Conservation (phyloP, 2,797 vertebrate species). For the Pseudomugil tenellus region DNA sequence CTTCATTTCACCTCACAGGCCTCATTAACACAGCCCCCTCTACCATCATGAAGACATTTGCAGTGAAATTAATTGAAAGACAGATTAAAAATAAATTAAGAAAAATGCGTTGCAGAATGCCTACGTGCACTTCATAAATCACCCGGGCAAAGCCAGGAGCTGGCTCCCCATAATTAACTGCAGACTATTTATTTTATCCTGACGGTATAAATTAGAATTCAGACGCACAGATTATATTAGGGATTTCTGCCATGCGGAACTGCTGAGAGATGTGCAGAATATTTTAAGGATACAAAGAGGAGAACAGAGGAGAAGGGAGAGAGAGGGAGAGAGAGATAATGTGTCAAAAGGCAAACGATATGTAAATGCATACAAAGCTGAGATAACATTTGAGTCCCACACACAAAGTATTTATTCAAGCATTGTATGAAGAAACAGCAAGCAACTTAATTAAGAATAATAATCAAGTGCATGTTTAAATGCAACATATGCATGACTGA, state of each 20-base stretch:
- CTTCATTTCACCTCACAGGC: conserved; percentile 74
- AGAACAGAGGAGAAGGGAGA: conserved; percentile 57
- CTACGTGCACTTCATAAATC: conserved; percentile 95
- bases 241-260: conserved; percentile 94
- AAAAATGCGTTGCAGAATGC: conserved; percentile 95
- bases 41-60: conserved; percentile 97
- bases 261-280: conserved; percentile 93
- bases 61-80: conserved; percentile 98
- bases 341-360: conserved; percentile 71
- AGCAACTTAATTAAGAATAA: conserved; percentile 61
- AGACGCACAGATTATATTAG: conserved; percentile 98
- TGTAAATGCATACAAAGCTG: conserved; percentile 73
- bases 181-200: conserved; percentile 99
- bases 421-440: conserved; percentile 61
- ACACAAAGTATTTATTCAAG: conserved; percentile 67
- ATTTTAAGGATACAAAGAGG: conserved; percentile 90
- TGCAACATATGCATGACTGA: conserved; percentile 55
- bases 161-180: conserved; percentile 95
- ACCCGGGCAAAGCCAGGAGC: conserved; percentile 90
- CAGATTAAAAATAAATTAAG: conserved; percentile 99
- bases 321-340: conserved; percentile 49
- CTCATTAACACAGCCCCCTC: conserved; percentile 90
- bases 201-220: conserved; percentile 98
- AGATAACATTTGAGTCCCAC: conserved; percentile 69
- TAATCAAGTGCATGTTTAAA: conserved; percentile 66